Evolutionary conservation across 2,888 invertebrate species (phyloP).

Genomic region (Apocheima hispidaria): DNA sequence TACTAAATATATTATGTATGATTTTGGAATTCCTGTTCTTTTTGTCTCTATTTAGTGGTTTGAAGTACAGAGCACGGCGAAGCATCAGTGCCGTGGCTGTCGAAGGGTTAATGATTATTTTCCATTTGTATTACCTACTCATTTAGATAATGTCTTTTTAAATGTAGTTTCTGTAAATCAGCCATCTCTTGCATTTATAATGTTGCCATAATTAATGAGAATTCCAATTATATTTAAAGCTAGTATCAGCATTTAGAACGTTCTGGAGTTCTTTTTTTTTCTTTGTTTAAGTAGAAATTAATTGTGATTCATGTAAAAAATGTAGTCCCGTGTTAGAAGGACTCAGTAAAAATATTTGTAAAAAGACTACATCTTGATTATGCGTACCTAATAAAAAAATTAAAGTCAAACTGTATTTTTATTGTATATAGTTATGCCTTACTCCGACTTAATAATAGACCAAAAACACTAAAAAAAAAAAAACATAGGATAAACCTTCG

Average conservation of each 20-base stretch:
- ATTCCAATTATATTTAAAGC: slow-evolving; percentile 26
- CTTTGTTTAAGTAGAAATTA: slow-evolving; percentile 41
- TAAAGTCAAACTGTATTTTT: slow-evolving; percentile 55
- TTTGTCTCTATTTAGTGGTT: no score
- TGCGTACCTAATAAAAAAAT: slow-evolving; percentile 65
- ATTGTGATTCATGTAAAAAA: slow-evolving; percentile 56
- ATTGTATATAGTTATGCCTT: no score
- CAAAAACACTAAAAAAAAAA: background rate
- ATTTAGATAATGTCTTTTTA: background rate
- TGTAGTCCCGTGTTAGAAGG: slow-evolving; percentile 52
- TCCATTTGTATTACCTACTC: background rate
- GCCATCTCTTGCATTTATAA: slow-evolving; percentile 43
- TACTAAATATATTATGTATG: no score
- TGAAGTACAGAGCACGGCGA: no score
- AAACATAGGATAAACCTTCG: no score
- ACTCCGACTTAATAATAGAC: no score
- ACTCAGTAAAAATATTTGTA: slow-evolving; percentile 49
- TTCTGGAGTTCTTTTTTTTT: slow-evolving; percentile 9
- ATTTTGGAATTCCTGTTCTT: no score
- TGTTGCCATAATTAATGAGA: slow-evolving; percentile 41
- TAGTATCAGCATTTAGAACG: slow-evolving; percentile 24
- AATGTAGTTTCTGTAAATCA: no score
- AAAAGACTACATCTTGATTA: slow-evolving; percentile 61
- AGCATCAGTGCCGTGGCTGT: no score
- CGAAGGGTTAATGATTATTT: no score